A percentile compares a stretch with the other conserved stretches of the same genome.
phyloP scores from a whole-genome alignment of 2,113 vertebrate genomes.

The Macquaria ambigua region DNA sequence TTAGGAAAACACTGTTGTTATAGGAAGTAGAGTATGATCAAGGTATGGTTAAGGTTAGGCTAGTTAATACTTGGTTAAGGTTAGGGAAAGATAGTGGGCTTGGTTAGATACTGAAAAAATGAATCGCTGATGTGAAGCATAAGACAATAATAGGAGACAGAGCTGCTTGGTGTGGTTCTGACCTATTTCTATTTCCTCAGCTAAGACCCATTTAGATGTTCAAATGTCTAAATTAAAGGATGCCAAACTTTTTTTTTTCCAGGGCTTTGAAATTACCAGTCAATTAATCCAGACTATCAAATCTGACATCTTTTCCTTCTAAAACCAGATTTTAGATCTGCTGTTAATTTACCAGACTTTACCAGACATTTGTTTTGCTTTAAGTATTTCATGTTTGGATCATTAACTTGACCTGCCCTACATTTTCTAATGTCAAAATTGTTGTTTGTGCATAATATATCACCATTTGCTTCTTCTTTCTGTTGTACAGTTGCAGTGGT shows the following conservation, averaged over 20 bases:
- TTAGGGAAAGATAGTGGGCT: not conserved
- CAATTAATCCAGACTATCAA: conserved; percentile 1
- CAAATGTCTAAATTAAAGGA: not conserved
- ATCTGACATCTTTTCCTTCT: not conserved
- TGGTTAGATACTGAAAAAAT: not conserved
- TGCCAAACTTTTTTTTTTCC: not conserved
- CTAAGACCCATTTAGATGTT: not conserved
- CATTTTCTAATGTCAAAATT: not conserved
- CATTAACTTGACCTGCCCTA: not conserved
- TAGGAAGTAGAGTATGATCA: not conserved
- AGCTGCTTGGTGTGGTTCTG: not conserved
- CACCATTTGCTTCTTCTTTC: not conserved
- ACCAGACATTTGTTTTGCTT: not conserved
- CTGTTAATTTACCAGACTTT: not conserved
- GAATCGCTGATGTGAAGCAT: not conserved
- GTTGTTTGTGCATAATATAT: not conserved
- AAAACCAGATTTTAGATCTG: not conserved
- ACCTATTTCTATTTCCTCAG: not conserved
- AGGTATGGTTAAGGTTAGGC: not conserved
- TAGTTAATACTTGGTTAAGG: not conserved
- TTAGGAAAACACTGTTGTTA: not conserved
- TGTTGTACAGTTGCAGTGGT: not conserved
- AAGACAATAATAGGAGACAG: not conserved
- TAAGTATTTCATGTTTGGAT: conserved; percentile 1
- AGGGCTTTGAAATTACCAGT: not conserved